A percentile compares a stretch with the other conserved stretches of the same genome.
These are phyloP conservation scores for Castor canadensis DNA, from an alignment of 2,113 vertebrate genomes.

Conservation along the genomic window DNA sequence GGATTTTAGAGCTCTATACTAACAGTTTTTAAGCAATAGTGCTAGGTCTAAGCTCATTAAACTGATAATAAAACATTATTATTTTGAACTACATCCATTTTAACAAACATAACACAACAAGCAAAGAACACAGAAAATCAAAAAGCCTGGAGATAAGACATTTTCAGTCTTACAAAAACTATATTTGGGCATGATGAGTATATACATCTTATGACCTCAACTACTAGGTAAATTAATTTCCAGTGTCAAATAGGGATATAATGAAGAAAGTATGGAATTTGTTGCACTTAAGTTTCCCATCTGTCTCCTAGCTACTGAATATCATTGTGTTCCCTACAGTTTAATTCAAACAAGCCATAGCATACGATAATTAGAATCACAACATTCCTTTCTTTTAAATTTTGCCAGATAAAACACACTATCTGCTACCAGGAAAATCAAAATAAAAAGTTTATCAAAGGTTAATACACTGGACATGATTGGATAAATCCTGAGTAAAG, in stretches of 20 bases:
- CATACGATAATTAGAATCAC: background rate
- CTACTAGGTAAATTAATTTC: constrained; percentile 3
- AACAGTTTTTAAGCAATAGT: background rate
- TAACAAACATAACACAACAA: background rate
- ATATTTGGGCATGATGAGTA: background rate
- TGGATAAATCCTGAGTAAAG: constrained; percentile 20
- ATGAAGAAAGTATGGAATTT: background rate
- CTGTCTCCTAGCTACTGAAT: background rate
- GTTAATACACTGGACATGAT: background rate
- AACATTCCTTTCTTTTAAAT: background rate
- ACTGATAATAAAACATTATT: background rate
- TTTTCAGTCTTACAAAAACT: background rate
- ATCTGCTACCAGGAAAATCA: background rate
- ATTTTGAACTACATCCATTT: background rate
- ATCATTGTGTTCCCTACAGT: background rate
- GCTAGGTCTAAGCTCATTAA: background rate
- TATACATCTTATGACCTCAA: background rate
- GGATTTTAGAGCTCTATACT: background rate
- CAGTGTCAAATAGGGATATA: background rate
- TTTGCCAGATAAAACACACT: background rate
- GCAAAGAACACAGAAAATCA: background rate
- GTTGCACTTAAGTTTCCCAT: background rate
- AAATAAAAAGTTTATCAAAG: background rate
- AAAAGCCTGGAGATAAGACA: background rate
- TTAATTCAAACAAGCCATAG: background rate